Conservation (phyloP, 2,113 vertebrate genomes). For the Rattus rattus region DNA sequence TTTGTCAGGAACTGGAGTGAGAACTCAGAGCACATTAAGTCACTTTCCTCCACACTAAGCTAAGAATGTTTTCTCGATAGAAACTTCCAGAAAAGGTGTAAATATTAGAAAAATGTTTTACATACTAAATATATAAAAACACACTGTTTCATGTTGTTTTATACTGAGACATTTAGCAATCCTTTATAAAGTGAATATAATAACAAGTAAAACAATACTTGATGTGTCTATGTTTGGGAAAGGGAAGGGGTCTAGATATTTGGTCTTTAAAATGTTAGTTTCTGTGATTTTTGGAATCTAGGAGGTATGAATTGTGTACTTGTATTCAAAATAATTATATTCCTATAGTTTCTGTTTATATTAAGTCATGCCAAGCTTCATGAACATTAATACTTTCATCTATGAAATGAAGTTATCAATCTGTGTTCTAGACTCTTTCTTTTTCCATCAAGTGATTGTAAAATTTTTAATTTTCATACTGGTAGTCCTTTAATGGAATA, state of each 20-base stretch:
- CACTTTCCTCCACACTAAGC: neutral
- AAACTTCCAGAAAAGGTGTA: neutral
- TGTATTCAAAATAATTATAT: neutral
- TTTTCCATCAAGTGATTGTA: neutral
- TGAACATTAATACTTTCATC: neutral
- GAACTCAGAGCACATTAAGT: neutral
- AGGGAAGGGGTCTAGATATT: fast-evolving
- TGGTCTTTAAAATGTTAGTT: neutral
- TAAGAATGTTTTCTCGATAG: neutral
- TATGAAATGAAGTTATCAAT: neutral
- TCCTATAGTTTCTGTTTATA: too few species aligned
- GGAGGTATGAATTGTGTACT: neutral
- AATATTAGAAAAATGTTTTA: neutral
- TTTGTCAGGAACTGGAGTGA: neutral
- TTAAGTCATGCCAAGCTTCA: neutral
- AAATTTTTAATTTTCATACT: neutral
- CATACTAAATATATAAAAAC: neutral
- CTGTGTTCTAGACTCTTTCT: fast-evolving
- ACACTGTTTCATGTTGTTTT: neutral
- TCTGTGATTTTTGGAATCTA: neutral
- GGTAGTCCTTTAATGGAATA: neutral
- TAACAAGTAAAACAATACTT: neutral
- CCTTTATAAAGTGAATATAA: neutral
- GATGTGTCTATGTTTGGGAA: neutral
- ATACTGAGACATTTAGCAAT: neutral